Conservation (phyloP, 2,797 vertebrate species). For the Enteromius fasciolatus region DNA sequence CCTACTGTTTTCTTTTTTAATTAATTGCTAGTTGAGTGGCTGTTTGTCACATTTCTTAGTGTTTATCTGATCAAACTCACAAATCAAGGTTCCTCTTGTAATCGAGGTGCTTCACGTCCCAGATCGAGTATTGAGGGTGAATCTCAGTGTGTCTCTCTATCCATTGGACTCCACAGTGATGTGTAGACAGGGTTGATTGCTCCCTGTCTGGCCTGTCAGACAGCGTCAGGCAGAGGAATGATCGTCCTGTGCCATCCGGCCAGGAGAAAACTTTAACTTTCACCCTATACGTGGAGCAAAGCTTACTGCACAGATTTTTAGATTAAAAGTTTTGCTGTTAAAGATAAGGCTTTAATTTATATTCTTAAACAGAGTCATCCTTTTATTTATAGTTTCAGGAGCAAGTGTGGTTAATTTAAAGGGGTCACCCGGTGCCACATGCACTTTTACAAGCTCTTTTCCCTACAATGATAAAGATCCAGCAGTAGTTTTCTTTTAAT, state of each 20-base stretch:
- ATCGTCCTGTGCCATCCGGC: slow-evolving; percentile 48
- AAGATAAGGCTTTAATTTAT: slow-evolving; percentile 51
- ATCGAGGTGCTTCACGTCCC: slow-evolving; percentile 21
- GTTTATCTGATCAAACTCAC: slow-evolving; percentile 3
- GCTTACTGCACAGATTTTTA: slow-evolving; percentile 40
- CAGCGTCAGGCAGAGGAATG: slow-evolving; percentile 53
- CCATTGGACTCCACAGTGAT: slow-evolving; percentile 42
- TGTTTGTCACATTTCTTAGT: background rate
- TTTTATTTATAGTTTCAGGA: slow-evolving; percentile 42
- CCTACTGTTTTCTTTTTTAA: slow-evolving; percentile 41
- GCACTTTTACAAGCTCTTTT: too few species aligned
- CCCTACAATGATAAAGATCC: too few species aligned
- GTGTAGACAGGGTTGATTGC: slow-evolving; percentile 61
- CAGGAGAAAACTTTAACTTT: slow-evolving; percentile 22
- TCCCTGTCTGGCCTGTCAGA: slow-evolving; percentile 59
- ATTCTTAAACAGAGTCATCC: slow-evolving; percentile 56
- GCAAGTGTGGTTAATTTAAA: slow-evolving; percentile 44
- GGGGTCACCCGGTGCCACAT: too few species aligned
- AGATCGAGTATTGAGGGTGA: slow-evolving; percentile 3
- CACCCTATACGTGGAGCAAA: slow-evolving; percentile 36
- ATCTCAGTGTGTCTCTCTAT: slow-evolving; percentile 39
- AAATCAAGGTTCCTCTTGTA: slow-evolving; percentile 11
- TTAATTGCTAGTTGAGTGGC: slow-evolving; percentile 27
- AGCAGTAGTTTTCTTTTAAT: too few species aligned
- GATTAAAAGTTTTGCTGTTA: slow-evolving; percentile 52